Conservation (phyloP, 1,140 invertebrate genomes). For the Neodiprion virginianus region DNA sequence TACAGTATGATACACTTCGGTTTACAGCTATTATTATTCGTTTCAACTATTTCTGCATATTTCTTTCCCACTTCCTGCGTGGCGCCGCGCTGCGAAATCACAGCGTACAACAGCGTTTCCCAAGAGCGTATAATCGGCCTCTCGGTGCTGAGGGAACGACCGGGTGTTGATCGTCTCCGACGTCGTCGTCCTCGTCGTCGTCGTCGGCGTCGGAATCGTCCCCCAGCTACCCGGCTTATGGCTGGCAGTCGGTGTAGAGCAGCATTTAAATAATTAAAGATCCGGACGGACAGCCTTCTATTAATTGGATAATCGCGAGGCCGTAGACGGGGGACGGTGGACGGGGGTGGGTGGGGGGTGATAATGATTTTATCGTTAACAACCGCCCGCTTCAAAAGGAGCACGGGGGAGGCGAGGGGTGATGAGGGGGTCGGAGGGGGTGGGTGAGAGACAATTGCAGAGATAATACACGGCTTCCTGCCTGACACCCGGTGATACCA, state of each 20-base stretch:
- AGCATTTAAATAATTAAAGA: constrained; percentile 59
- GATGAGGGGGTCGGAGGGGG: constrained; percentile 11
- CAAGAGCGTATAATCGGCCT: too few species aligned
- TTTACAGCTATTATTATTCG: too few species aligned
- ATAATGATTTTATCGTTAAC: constrained; percentile 62
- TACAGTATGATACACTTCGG: too few species aligned
- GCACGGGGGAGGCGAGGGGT: constrained; percentile 13
- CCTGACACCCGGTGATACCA: constrained; percentile 61
- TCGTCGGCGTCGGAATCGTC: not conserved
- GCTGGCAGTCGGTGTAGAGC: constrained; percentile 19
- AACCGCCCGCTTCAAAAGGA: constrained; percentile 36
- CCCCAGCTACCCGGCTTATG: not conserved
- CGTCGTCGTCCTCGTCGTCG: not conserved
- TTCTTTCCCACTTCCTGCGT: too few species aligned
- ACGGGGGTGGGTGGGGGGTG: constrained; percentile 45
- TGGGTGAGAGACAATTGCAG: constrained; percentile 58
- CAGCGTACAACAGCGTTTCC: too few species aligned
- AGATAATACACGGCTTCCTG: constrained; percentile 61
- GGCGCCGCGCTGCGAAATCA: too few species aligned
- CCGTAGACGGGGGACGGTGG: constrained; percentile 6
- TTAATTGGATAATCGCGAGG: constrained; percentile 59
- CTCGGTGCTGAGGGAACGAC: too few species aligned
- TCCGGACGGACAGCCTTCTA: constrained; percentile 37
- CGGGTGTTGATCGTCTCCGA: not conserved
- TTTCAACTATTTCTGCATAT: too few species aligned